Conservation (phyloP, 2,113 vertebrate genomes). For the Pyxicephalus adspersus region DNA sequence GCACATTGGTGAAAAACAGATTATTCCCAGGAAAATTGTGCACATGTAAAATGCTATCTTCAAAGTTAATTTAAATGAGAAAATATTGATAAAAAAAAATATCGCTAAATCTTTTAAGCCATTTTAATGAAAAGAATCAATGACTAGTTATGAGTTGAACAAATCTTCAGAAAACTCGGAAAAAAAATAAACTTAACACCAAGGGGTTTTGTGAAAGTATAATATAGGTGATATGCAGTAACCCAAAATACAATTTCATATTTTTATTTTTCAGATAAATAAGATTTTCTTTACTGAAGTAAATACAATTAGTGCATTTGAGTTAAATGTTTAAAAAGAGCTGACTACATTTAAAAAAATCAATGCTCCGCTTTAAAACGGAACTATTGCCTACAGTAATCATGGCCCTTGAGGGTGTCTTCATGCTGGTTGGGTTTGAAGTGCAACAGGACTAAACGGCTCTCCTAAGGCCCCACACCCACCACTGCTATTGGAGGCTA, state of each 20-base stretch:
- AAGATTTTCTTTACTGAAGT: background rate
- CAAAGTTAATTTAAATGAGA: slow-evolving; percentile 13
- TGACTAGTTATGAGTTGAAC: background rate
- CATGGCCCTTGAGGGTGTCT: too few species aligned
- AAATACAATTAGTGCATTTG: too few species aligned
- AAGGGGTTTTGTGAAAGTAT: background rate
- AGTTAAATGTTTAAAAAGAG: too few species aligned
- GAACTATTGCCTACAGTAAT: too few species aligned
- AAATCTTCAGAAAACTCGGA: background rate
- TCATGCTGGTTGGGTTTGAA: too few species aligned
- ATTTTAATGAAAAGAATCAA: background rate
- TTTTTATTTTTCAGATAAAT: background rate
- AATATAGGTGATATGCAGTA: background rate
- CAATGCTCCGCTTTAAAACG: too few species aligned
- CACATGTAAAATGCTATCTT: slow-evolving; percentile 13
- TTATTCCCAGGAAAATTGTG: slow-evolving; percentile 17
- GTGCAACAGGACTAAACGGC: too few species aligned
- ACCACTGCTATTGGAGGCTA: too few species aligned
- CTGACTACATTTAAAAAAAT: too few species aligned
- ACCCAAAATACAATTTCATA: too few species aligned
- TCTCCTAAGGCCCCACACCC: too few species aligned
- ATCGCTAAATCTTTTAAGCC: background rate
- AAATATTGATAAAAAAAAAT: background rate
- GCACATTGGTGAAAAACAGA: slow-evolving; percentile 1
- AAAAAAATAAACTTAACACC: background rate